Percentiles rank a stretch among this genome's conserved stretches.
Evolutionary conservation across 2,888 invertebrate species (phyloP).

Genomic region (Gibbula magus): DNA sequence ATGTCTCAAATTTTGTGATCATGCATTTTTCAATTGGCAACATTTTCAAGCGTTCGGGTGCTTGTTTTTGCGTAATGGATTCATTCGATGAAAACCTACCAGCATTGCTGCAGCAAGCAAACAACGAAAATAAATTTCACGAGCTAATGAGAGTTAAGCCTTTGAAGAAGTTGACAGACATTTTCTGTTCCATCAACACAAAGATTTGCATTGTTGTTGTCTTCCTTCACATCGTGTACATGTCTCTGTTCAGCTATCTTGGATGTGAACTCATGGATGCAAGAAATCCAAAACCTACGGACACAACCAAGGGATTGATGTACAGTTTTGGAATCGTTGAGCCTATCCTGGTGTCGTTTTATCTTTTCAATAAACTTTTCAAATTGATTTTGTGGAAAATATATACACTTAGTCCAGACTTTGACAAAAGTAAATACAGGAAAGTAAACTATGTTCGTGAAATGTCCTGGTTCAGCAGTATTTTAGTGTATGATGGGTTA

Average conservation of each 20-base stretch:
- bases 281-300: slow-evolving; percentile 37
- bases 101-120: neutral
- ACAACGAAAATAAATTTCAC: neutral
- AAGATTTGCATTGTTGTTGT: slow-evolving; percentile 59
- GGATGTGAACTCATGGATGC: slow-evolving; percentile 43
- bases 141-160: slow-evolving; percentile 61
- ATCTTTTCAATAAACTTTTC: neutral
- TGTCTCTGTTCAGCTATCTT: slow-evolving; percentile 58
- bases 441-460: neutral
- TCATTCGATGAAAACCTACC: too few species aligned
- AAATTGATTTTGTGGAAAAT: neutral
- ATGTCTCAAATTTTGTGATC: too few species aligned
- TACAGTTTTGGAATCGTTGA: neutral
- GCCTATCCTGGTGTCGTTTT: neutral
- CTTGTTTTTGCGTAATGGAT: too few species aligned
- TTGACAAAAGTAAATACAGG: neutral
- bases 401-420: neutral
- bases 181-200: slow-evolving; percentile 60
- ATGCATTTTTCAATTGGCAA: too few species aligned
- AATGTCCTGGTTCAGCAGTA: slow-evolving; percentile 14
- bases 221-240: slow-evolving; percentile 63
- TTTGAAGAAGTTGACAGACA: slow-evolving; percentile 53
- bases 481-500: slow-evolving; percentile 48
- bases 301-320: slow-evolving; percentile 23
- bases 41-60: too few species aligned